Evolutionary conservation across 2,113 vertebrate genomes (phyloP).

Genomic region (Sinocyclocheilus maitianheensis): DNA sequence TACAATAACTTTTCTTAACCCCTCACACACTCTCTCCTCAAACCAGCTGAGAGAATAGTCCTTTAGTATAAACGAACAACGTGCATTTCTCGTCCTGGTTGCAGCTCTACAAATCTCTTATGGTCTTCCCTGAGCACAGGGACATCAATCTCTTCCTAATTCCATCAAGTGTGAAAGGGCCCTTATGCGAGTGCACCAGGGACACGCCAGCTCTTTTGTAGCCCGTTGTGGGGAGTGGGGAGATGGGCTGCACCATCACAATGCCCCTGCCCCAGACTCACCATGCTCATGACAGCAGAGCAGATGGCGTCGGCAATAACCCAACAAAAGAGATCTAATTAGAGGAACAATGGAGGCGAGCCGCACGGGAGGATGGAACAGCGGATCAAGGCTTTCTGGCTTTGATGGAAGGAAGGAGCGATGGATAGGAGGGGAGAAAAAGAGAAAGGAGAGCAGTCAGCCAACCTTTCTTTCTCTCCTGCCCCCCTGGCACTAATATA

Average conservation of each 20-base stretch:
- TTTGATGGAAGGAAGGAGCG: slow-evolving; percentile 65
- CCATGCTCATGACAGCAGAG: slow-evolving; percentile 64
- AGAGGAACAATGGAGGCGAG: slow-evolving; percentile 74
- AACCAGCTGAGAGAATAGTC: slow-evolving; percentile 6
- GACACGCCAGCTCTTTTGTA: slow-evolving; percentile 68
- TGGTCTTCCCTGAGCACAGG: slow-evolving; percentile 59
- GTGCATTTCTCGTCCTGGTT: slow-evolving; percentile 17
- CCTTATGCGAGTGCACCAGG: slow-evolving; percentile 68
- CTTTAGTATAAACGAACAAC: neutral
- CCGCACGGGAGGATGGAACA: slow-evolving; percentile 48
- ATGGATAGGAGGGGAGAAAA: slow-evolving; percentile 58
- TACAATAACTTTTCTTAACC: slow-evolving; percentile 49
- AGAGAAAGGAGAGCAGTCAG: slow-evolving; percentile 50
- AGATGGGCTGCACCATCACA: slow-evolving; percentile 51
- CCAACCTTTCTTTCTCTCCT: slow-evolving; percentile 58
- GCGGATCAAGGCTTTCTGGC: slow-evolving; percentile 46
- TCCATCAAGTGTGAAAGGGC: slow-evolving; percentile 81
- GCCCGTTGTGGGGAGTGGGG: slow-evolving; percentile 58
- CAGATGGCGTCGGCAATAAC: slow-evolving; percentile 80
- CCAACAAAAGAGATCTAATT: slow-evolving; percentile 82
- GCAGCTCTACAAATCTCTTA: slow-evolving; percentile 44
- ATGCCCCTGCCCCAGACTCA: slow-evolving; percentile 52
- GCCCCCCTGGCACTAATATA: slow-evolving; percentile 71
- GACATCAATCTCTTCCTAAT: slow-evolving; percentile 82
- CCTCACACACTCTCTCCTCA: slow-evolving; percentile 59